These are phyloP conservation scores for Sylvia atricapilla DNA, from an alignment of 2,113 vertebrate species.

Conservation along the genomic window DNA sequence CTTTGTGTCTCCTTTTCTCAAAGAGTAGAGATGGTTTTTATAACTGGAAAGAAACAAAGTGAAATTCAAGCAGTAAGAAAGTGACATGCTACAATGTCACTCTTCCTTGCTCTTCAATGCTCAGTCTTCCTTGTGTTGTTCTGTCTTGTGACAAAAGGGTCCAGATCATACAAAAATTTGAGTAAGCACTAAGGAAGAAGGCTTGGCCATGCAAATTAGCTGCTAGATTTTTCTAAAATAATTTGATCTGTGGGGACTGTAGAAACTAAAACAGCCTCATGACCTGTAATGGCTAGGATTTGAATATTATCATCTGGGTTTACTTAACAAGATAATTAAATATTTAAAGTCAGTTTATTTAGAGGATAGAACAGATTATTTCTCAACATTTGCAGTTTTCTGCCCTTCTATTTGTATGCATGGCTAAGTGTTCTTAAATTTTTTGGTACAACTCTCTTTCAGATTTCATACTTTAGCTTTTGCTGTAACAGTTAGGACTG, in stretches of 20 bases:
- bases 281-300: constrained; percentile 26
- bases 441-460: constrained; percentile 51
- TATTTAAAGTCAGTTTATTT: constrained; percentile 66
- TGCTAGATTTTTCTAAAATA: constrained; percentile 2
- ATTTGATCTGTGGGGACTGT: neutral
- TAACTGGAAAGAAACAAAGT: neutral
- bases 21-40: neutral
- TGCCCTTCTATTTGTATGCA: constrained; percentile 39
- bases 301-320: constrained; percentile 63
- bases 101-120: no score
- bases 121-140: neutral
- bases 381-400: constrained; percentile 13
- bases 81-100: neutral
- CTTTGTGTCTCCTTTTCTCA: neutral
- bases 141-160: neutral
- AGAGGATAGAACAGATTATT: constrained; percentile 36
- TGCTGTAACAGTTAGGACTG: constrained; percentile 54
- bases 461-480: constrained; percentile 56
- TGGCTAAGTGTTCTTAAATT: neutral
- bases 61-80: neutral
- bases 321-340: constrained; percentile 71
- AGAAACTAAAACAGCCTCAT: constrained; percentile 19
- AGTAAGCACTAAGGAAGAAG: neutral
- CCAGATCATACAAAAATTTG: neutral
- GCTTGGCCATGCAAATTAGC: neutral